Evolutionary conservation across 2,888 invertebrate genomes (phyloP), one percentile per base, ranked within the genome.

Genomic region (Sericinus montela): DNA sequence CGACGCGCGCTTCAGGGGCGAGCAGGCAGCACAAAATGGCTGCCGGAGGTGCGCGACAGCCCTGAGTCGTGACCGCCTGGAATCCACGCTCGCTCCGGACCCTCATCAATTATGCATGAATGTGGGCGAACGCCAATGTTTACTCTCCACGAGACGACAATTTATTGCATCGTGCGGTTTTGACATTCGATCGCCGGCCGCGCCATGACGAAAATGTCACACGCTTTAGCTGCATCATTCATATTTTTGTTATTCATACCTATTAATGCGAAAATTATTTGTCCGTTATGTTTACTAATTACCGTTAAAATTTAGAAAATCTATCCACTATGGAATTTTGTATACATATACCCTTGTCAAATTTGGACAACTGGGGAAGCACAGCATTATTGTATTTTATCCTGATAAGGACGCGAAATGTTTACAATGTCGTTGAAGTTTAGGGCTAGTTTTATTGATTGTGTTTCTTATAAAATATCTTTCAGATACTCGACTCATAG

Each of bases 81-180:
- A 85, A 82, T 86, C 83, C 79, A 81, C 76, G 78, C 71, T 80
- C 75, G 78, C 72, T 78, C 60, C 73, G 69, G 76, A 79, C 82
- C 80, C 83, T 82, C 86, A 87, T 87, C 85, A 86, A 83, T 87
- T 85, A 87, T 87, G 85, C 83, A 86, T 85, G 86, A 87, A 86
- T 85, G 86, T 82, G 82, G 74, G 74, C 72, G 75, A 85, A 78
- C 80, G 80, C 70, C 82, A 75, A 81, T 86, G 86, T 86, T 86
- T 84, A 82, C 85, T 82, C 80, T 83, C 80, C 79, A 77, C 72
- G 80, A 80, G 82, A 85, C 82, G 79, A 80, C 80, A 79, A 87
- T 87, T 87, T 86, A 85, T 85, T 81, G 77, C 81, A 74, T 78
- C 81, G 82, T 86, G 85, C 79, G 79, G 80, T 82, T 87, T 80